Percentiles rank a stretch among this genome's conserved stretches.
These are phyloP conservation scores for Ageneiosus marmoratus DNA, from an alignment of 2,113 vertebrate species.

Conservation along the genomic window DNA sequence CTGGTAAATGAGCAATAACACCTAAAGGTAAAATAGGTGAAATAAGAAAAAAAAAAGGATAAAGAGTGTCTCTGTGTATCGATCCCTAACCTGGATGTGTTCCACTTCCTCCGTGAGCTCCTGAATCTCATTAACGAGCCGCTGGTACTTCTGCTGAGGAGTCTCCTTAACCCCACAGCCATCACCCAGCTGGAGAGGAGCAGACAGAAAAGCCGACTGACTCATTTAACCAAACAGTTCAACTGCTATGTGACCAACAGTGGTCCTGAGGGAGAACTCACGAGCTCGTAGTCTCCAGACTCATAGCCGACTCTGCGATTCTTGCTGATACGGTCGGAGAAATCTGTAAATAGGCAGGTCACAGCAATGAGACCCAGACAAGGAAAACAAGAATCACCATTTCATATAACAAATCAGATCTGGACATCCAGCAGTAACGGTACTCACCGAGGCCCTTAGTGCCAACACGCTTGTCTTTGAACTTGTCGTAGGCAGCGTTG, in stretches of 20 bases:
- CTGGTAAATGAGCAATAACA: not conserved
- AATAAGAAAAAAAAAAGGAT: not conserved
- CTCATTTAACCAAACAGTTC: not conserved
- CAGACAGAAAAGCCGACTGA: not conserved
- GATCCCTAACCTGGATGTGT: constrained; percentile 80
- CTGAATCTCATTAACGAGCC: constrained; percentile 90
- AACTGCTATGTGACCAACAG: not conserved
- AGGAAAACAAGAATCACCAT: not conserved
- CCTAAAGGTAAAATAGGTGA: not conserved
- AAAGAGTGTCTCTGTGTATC: not conserved
- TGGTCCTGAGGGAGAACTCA: constrained; percentile 65
- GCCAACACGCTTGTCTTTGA: constrained; percentile 90
- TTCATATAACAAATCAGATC: not conserved
- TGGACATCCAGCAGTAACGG: not conserved
- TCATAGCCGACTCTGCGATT: constrained; percentile 87
- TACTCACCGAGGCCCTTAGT: constrained; percentile 89
- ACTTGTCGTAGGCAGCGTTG: constrained; percentile 96
- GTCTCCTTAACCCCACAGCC: constrained; percentile 88
- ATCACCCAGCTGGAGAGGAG: constrained; percentile 78
- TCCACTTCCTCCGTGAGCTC: constrained; percentile 90
- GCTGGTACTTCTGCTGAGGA: constrained; percentile 92
- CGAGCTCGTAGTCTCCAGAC: constrained; percentile 92
- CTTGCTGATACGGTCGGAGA: constrained; percentile 91
- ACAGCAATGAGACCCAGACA: constrained; percentile 8
- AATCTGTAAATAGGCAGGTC: constrained; percentile 74